Base-by-base conservation (phyloP, 1,140 invertebrate species). In the Geopemphigus sp. region DNA sequence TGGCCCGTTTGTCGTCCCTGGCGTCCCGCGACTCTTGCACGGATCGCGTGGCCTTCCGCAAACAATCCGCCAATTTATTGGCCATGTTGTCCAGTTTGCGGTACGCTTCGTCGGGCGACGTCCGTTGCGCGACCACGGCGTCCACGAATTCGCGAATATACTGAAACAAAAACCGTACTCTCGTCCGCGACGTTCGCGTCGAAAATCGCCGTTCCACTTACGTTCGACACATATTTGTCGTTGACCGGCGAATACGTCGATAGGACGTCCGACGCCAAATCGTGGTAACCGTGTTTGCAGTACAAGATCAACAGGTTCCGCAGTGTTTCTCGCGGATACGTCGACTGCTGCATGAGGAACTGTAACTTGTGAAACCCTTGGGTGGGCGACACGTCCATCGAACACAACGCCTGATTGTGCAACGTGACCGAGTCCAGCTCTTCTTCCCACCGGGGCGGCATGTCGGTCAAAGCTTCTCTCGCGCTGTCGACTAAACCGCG, bases 201-300 rank as follows among this genome's bases (percentile, higher is more conserved):
- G 39, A 45, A 45, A 45, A 11, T 85, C n/a, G n/a, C n/a, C n/a
- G n/a, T n/a, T n/a, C n/a, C n/a, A n/a, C 86, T 85, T 88, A 95
- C 93, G 57, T 95, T 93, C 24, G 94, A 94, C 32, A 99, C 86
- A 86, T 96, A 98, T 87, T 98, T 98, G 85, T 96, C 97, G 3
- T 97, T 98, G 54, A 99, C 89, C 86, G 99, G 94, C 50, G 95
- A 94, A 87, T 99, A 98, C 88, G 99, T 97, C 22, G 98, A 98
- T 80, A 99, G 86, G 73, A 99, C 94, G 88, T 99, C 98, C 5
- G 98, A 98, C 17, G 98, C 98, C 59, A 99, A 87, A 86, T 99
- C 97, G 85, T 94, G 98, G 84, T 98, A 97, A 86, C 98, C 96
- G 87, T 98, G 96, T 87, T 98, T 98, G 84, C 95, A 97, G 85